Percentiles rank a stretch among this genome's conserved stretches.
phyloP scores from a whole-genome alignment of 2,888 invertebrate species.

The Mesorhabditis sp. region DNA sequence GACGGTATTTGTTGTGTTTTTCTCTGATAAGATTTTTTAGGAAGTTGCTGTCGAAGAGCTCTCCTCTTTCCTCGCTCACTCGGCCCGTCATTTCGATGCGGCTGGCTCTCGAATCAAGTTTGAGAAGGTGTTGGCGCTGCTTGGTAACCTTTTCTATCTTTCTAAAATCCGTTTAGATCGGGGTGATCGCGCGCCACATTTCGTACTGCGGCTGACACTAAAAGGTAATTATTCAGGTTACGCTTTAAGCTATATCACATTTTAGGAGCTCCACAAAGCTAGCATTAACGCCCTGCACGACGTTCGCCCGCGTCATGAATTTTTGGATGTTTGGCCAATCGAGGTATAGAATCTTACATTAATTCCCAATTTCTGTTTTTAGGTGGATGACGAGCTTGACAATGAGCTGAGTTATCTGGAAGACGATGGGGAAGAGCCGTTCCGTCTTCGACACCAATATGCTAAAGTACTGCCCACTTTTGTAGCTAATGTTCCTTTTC shows the following conservation, averaged over 20 bases:
- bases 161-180: background rate
- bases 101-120: constrained; percentile 17
- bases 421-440: constrained; percentile 40
- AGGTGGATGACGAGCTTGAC: constrained; percentile 26
- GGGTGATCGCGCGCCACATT: background rate
- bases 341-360: constrained; percentile 7
- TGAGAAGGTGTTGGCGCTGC: constrained; percentile 22
- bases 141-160: constrained; percentile 9
- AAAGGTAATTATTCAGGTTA: background rate
- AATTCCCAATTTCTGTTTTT: background rate
- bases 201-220: constrained; percentile 25
- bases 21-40: background rate
- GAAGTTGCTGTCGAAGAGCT: constrained; percentile 1
- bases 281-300: constrained; percentile 31
- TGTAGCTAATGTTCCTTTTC: background rate
- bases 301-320: constrained; percentile 38
- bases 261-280: constrained; percentile 20
- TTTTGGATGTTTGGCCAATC: constrained; percentile 38
- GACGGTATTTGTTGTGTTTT: background rate
- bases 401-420: constrained; percentile 30
- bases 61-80: background rate
- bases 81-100: background rate
- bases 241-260: background rate
- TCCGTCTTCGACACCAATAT: constrained; percentile 29
- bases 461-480: constrained; percentile 14